A percentile compares a stretch with the other conserved stretches of the same genome.
Evolutionary conservation across 2,888 invertebrate genomes (phyloP).

Genomic region (Microctonus hyperodae): DNA sequence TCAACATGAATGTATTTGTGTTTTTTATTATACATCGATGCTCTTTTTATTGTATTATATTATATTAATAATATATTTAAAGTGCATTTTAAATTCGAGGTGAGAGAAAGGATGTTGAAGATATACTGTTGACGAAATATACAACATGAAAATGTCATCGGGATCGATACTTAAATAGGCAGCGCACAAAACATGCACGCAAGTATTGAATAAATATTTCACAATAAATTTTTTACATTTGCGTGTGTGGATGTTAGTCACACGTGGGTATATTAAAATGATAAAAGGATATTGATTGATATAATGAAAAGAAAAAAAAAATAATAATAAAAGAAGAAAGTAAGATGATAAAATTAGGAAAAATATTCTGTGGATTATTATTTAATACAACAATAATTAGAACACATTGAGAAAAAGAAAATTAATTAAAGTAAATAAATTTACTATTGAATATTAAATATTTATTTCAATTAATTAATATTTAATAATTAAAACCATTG

Average conservation of each 20-base stretch:
- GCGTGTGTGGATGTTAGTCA: background rate
- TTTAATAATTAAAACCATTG: no score
- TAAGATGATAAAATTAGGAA: background rate
- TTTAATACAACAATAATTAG: no score
- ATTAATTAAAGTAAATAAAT: no score
- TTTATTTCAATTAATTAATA: no score
- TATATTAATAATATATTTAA: no score
- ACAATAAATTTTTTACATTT: background rate
- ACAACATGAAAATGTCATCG: slow-evolving; percentile 8
- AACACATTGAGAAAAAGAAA: background rate
- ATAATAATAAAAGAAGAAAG: no score
- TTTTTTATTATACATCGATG: no score
- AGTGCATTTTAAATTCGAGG: background rate
- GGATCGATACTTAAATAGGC: slow-evolving; percentile 15
- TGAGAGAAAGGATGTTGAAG: slow-evolving; percentile 18
- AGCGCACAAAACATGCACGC: background rate
- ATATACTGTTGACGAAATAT: slow-evolving; percentile 17
- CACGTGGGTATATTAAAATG: background rate
- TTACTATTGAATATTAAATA: no score
- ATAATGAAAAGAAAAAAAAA: no score
- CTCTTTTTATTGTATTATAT: no score
- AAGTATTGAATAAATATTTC: background rate
- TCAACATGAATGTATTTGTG: no score
- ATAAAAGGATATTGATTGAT: background rate
- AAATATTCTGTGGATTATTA: no score